Conservation (phyloP, 2,797 vertebrate genomes). For the Phyllotis vaccarum region DNA sequence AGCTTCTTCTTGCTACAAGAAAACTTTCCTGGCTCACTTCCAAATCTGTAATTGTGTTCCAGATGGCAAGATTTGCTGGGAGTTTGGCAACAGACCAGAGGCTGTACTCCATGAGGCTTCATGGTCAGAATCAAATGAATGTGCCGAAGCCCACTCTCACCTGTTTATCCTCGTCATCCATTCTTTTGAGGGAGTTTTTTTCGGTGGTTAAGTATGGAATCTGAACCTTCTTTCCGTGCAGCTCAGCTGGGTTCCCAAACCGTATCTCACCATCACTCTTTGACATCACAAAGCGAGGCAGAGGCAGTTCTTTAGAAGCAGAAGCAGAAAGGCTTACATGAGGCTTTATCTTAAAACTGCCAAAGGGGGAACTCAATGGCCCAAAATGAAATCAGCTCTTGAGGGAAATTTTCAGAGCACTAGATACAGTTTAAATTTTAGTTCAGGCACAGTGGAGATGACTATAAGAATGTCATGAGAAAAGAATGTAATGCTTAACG, state of each 20-base stretch:
- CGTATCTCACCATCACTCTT: conserved; percentile 91
- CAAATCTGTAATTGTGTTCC: conserved; percentile 64
- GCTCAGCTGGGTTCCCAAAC: conserved; percentile 88
- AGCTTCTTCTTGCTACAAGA: conserved; percentile 38
- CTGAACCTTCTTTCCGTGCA: conserved; percentile 88
- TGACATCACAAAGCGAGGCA: conserved; percentile 93
- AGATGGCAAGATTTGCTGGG: conserved; percentile 68
- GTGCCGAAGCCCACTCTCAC: conserved; percentile 81
- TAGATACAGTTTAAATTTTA: conserved; percentile 77
- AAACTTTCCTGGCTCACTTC: conserved; percentile 67
- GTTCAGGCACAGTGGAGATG: conserved; percentile 46
- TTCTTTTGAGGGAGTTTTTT: conserved; percentile 90
- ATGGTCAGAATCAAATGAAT: conserved; percentile 37
- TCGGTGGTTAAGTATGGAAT: conserved; percentile 88
- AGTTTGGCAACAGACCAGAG: conserved; percentile 54
- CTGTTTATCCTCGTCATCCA: conserved; percentile 91
- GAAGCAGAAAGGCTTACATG: conserved; percentile 82
- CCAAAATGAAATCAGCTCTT: conserved; percentile 69
- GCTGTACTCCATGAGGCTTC: neutral
- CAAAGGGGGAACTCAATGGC: conserved; percentile 4
- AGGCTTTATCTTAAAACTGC: conserved; percentile 73
- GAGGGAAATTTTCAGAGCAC: conserved; percentile 67
- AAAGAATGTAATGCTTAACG: conserved; percentile 65
- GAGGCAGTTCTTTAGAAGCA: conserved; percentile 92
- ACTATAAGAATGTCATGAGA: conserved; percentile 57